Conservation (phyloP, 2,888 invertebrate genomes). For the Microchrysa polita region DNA sequence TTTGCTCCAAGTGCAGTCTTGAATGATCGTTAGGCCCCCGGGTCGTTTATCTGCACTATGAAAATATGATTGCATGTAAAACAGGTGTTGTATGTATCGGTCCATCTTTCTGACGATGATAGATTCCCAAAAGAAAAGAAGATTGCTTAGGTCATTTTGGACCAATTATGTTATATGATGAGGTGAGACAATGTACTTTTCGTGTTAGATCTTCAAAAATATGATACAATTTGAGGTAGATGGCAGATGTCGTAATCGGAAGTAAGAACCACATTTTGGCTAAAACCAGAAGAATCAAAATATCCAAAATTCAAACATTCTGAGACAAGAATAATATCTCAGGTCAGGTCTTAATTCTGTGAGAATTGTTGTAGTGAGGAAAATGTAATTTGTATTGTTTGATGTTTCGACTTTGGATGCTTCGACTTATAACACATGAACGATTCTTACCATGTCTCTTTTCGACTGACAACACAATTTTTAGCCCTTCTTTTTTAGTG, state of each 20-base stretch:
- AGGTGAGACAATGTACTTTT: neutral
- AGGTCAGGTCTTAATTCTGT: no score
- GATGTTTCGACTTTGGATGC: no score
- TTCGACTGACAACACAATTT: no score
- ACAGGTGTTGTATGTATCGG: neutral
- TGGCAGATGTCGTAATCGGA: constrained; percentile 18
- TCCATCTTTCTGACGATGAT: neutral
- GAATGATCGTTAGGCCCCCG: neutral
- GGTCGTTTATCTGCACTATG: constrained; percentile 36
- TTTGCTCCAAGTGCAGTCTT: neutral
- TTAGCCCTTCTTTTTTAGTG: no score
- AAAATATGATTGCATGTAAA: constrained; percentile 37
- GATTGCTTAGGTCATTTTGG: neutral
- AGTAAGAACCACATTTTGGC: neutral
- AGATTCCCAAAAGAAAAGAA: neutral
- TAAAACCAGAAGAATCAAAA: no score
- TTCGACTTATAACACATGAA: no score
- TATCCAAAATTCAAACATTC: no score
- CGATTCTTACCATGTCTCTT: no score
- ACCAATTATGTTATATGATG: neutral
- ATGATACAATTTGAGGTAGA: constrained; percentile 11
- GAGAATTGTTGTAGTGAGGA: no score
- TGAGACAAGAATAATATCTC: no score
- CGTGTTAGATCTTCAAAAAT: constrained; percentile 29
- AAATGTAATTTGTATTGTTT: no score